These are phyloP conservation scores for Tautogolabrus adspersus DNA, from an alignment of 2,113 vertebrate genomes.

Conservation along the genomic window DNA sequence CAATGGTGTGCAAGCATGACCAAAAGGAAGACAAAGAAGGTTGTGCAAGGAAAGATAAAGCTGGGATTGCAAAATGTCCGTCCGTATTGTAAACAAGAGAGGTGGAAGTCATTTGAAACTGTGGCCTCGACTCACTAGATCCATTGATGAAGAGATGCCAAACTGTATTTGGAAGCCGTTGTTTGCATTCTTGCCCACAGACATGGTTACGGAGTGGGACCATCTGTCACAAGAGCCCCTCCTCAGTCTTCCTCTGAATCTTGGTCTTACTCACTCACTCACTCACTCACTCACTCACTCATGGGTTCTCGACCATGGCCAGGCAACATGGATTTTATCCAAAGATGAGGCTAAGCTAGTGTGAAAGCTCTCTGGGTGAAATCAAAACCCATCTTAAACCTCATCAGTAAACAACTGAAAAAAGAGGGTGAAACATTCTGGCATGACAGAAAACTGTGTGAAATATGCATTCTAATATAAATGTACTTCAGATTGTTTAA, in stretches of 20 bases:
- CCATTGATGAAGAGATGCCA: slow-evolving; percentile 66
- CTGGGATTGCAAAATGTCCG: slow-evolving; percentile 23
- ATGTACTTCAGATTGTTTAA: slow-evolving; percentile 5
- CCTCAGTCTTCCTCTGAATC: slow-evolving; percentile 32
- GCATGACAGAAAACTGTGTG: slow-evolving; percentile 45
- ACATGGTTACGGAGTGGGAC: slow-evolving; percentile 56
- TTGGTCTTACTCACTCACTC: slow-evolving; percentile 15
- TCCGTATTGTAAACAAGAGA: slow-evolving; percentile 42
- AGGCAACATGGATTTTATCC: slow-evolving; percentile 67
- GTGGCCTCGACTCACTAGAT: slow-evolving; percentile 42
- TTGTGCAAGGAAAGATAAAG: slow-evolving; percentile 22
- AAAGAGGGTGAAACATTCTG: slow-evolving; percentile 24
- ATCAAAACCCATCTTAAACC: slow-evolving; percentile 72
- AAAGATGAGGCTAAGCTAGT: slow-evolving; percentile 74
- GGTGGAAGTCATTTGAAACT: slow-evolving; percentile 52
- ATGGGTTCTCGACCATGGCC: slow-evolving; percentile 49
- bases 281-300: slow-evolving; percentile 49
- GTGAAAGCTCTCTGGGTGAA: slow-evolving; percentile 73
- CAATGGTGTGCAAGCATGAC: slow-evolving; percentile 41
- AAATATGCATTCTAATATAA: slow-evolving; percentile 27
- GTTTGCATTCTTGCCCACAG: slow-evolving; percentile 73
- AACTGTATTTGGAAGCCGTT: slow-evolving; percentile 66
- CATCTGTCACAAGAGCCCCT: slow-evolving; percentile 72
- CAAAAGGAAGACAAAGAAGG: slow-evolving; percentile 23
- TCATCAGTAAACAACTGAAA: slow-evolving; percentile 40